A percentile compares a stretch with the other conserved stretches of the same genome.
Evolutionary conservation across 1,140 invertebrate genomes (phyloP).

Genomic region (Apis laboriosa): DNA sequence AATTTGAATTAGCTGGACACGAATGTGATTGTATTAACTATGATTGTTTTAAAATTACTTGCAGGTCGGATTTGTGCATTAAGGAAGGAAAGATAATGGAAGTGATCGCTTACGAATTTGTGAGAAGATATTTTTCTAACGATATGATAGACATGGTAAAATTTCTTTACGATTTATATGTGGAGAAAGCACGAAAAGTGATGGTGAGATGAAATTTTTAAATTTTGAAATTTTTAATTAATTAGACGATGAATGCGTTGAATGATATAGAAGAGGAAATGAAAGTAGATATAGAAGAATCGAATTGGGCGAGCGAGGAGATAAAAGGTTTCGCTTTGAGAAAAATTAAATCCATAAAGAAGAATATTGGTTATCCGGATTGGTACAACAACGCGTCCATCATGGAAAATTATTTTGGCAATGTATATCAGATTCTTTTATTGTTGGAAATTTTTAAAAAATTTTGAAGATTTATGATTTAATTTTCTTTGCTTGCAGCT

Average conservation of each 20-base stretch:
- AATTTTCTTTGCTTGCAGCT: neutral
- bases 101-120: neutral
- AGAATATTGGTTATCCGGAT: constrained; percentile 1
- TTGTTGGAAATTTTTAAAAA: neutral
- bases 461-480: neutral
- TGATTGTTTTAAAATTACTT: constrained; percentile 11
- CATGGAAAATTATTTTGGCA: neutral
- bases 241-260: neutral
- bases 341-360: neutral
- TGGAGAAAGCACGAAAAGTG: neutral
- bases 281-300: neutral
- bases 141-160: neutral
- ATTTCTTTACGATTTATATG: neutral
- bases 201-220: neutral
- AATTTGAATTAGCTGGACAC: constrained; percentile 5
- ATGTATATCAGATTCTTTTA: neutral
- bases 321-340: neutral
- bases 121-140: neutral
- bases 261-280: constrained; percentile 5
- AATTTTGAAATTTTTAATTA: neutral
- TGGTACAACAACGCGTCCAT: neutral
- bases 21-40: neutral
- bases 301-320: neutral
- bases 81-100: neutral
- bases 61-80: constrained; percentile 1